Base-by-base conservation (phyloP, 2,888 invertebrate genomes). In the Pyrrhia umbra region DNA sequence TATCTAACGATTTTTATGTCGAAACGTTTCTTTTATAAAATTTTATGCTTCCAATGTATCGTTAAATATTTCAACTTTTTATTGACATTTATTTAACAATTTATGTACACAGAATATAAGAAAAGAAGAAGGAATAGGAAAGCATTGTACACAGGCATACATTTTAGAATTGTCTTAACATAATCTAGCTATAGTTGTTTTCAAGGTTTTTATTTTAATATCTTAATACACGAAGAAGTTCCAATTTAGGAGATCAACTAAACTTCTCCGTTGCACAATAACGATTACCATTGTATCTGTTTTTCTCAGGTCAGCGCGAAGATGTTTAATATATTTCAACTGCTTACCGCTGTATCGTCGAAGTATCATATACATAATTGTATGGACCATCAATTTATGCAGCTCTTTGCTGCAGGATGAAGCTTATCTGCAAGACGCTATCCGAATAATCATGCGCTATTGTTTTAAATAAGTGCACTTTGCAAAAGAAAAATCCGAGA, bases 391-490 rank as follows among this genome's bases (percentile, higher is more conserved):
- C 47, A 61, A 16, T 42, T 59, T 62, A 75, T 69, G 58, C 68
- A 65, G 52, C 21, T 37, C 54, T 63, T 54, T 21, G 16, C n/a
- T 59, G 42, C 68, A 63, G 62, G 23, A 30, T 20, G 39, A 34
- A 58, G 55, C 50, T 78, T 63, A 62, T 73, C 63, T 64, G 50
- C 65, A 57, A 57, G 46, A 8, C 56, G 21, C 49, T 40, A 57
- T 59, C 52, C 42, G 56, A 58, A 74, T 54, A 78, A 78, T 69
- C 68, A 54, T 66, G 61, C 58, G 54, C 52, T 68, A 62, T 67
- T 73, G 68, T 66, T 79, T 80, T 80, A 79, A 75, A 79, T 63
- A 79, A 75, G 67, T 56, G 62, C 75, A 68, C 63, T 75, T 66
- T 47, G n/a, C 39, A 8, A 52, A 47, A 58, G 61, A 63, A 67